Conservation (phyloP, 1,140 invertebrate species). For the Drosophila azteca region DNA sequence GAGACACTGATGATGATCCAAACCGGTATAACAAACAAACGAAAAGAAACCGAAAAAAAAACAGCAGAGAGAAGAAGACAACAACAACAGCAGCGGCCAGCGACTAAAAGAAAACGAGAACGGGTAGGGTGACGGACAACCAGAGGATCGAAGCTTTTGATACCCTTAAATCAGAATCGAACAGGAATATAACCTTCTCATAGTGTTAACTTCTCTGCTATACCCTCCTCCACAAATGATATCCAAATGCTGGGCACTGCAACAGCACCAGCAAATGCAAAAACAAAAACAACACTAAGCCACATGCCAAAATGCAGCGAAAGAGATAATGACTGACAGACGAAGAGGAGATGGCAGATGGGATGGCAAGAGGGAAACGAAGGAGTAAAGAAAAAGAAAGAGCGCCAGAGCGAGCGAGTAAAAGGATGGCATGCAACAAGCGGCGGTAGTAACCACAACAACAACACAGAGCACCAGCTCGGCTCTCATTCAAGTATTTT, state of each 20-base stretch:
- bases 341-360: no score
- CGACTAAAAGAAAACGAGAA: constrained; percentile 36
- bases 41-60: constrained; percentile 48
- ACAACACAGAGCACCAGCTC: not conserved
- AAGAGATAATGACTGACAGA: constrained; percentile 24
- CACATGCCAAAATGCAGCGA: no score
- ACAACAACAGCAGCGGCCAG: constrained; percentile 3
- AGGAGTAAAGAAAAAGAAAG: constrained; percentile 25
- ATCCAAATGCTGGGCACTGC: constrained; percentile 15
- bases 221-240: no score
- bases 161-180: no score
- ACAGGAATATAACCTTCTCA: no score
- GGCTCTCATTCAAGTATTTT: constrained; percentile 51
- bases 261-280: constrained; percentile 34
- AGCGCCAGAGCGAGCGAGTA: constrained; percentile 37
- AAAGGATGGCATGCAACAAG: constrained; percentile 69
- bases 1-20: constrained; percentile 13
- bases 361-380: no score
- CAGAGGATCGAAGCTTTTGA: not conserved
- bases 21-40: constrained; percentile 76
- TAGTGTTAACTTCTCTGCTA: no score
- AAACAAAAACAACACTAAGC: constrained; percentile 16
- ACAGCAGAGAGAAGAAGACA: constrained; percentile 46
- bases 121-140: not conserved
- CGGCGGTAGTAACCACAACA: constrained; percentile 42